Evolutionary conservation across 2,113 vertebrate genomes (phyloP).

Genomic region (Geococcyx californianus): DNA sequence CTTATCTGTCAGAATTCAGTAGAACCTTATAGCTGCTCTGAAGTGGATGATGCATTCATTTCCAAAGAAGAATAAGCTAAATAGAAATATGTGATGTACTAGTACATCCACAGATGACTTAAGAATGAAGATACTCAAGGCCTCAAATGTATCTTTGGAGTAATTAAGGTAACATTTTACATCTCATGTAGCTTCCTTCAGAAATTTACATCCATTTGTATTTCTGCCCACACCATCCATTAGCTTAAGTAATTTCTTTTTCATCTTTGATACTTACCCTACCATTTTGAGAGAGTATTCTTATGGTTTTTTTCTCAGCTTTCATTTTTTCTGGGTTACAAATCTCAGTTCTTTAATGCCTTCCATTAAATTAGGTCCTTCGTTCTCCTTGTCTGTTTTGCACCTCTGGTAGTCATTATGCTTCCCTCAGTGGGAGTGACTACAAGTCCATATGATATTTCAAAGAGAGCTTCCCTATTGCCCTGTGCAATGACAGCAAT

Average conservation of each 20-base stretch:
- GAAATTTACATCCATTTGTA: background rate
- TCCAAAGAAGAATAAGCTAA: background rate
- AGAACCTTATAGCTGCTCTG: background rate
- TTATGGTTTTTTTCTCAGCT: background rate
- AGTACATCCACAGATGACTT: background rate
- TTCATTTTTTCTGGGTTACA: background rate
- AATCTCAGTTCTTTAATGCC: background rate
- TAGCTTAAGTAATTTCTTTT: background rate
- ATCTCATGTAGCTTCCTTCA: background rate
- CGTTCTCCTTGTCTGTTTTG: background rate
- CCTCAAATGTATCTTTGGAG: background rate
- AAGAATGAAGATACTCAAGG: background rate
- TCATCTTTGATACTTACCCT: background rate
- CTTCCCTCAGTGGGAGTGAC: background rate
- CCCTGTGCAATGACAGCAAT: background rate
- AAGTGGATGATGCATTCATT: background rate
- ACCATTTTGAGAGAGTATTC: background rate
- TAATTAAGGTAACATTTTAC: background rate
- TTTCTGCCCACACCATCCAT: background rate
- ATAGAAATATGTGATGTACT: background rate
- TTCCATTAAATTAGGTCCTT: background rate
- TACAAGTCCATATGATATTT: background rate
- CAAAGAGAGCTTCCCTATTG: background rate
- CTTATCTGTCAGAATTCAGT: background rate
- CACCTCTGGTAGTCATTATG: background rate